phyloP scores from a whole-genome alignment of 2,797 vertebrate species.

The Sebastes oblongus region DNA sequence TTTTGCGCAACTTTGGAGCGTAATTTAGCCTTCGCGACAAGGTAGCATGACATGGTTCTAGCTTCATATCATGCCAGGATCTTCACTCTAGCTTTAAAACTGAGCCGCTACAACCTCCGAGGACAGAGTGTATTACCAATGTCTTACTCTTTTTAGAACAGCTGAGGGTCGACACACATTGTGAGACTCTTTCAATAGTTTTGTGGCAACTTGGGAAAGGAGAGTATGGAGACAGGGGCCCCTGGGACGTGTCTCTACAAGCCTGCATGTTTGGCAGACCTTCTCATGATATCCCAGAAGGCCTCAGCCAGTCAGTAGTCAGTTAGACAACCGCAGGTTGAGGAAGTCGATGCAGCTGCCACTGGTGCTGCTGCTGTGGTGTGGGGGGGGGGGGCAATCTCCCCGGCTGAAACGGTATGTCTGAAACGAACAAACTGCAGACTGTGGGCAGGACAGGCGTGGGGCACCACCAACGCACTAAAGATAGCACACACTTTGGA shows the following conservation, averaged over 20 bases:
- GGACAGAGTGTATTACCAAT: background rate
- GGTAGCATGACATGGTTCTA: too few relatives aligned
- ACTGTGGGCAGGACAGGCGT: slow-evolving; percentile 69
- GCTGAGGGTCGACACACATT: slow-evolving; percentile 66
- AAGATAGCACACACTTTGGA: slow-evolving; percentile 69
- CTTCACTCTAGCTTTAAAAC: too few relatives aligned
- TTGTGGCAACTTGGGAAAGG: slow-evolving; percentile 71
- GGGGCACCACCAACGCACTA: slow-evolving; percentile 58
- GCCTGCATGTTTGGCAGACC: slow-evolving; percentile 74
- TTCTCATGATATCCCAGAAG: slow-evolving; percentile 74
- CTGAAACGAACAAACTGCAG: slow-evolving; percentile 68
- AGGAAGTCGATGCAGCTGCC: slow-evolving; percentile 72
- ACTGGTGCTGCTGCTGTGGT: slow-evolving; percentile 46
- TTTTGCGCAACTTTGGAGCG: too few relatives aligned
- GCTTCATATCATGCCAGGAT: too few relatives aligned
- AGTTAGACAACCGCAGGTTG: slow-evolving; percentile 79
- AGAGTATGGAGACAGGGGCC: slow-evolving; percentile 71
- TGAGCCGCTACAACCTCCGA: too few relatives aligned
- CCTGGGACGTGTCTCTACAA: slow-evolving; percentile 78
- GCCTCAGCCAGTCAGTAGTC: slow-evolving; percentile 56
- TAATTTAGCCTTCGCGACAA: too few relatives aligned
- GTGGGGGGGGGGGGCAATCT: background rate
- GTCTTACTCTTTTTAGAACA: slow-evolving; percentile 46
- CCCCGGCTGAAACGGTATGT: slow-evolving; percentile 29
- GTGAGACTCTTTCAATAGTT: slow-evolving; percentile 57